Evolutionary conservation across 2,888 invertebrate genomes (phyloP).

Genomic region (Mythimna albipuncta): DNA sequence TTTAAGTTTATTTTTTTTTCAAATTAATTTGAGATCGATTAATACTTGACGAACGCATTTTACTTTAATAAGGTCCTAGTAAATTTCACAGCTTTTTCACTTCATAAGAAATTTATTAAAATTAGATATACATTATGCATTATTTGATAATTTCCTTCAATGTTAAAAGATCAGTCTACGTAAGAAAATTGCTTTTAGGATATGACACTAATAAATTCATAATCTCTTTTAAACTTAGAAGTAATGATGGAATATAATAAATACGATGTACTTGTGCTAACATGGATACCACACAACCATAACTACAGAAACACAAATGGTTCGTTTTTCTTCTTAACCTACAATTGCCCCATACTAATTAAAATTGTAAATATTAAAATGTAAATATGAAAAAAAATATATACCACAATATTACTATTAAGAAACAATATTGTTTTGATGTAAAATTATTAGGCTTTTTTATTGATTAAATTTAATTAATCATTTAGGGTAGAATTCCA

Average conservation of each 20-base stretch:
- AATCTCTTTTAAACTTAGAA: constrained; percentile 48
- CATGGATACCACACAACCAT: neutral
- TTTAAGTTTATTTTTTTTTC: neutral
- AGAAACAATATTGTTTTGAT: too few species aligned
- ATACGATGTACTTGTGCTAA: neutral
- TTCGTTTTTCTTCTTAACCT: too few species aligned
- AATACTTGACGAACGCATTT: constrained; percentile 10
- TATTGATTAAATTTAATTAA: too few species aligned
- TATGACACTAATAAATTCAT: constrained; percentile 55
- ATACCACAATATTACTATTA: too few species aligned
- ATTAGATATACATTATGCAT: constrained; percentile 10
- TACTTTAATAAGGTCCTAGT: constrained; percentile 8
- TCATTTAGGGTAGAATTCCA: too few species aligned
- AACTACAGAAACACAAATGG: neutral
- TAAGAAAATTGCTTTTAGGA: constrained; percentile 45
- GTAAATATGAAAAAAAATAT: too few species aligned
- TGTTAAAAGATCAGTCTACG: constrained; percentile 34
- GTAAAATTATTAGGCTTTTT: too few species aligned
- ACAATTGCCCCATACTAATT: too few species aligned
- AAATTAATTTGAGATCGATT: constrained; percentile 32
- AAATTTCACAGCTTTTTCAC: constrained; percentile 34
- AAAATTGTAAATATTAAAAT: too few species aligned
- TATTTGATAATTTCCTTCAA: constrained; percentile 22
- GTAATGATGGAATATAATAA: constrained; percentile 20
- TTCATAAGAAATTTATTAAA: constrained; percentile 13